Percentiles rank a stretch among this genome's conserved stretches.
Evolutionary conservation across 2,888 invertebrate genomes (phyloP).

Genomic region (Apotomis turbidana): DNA sequence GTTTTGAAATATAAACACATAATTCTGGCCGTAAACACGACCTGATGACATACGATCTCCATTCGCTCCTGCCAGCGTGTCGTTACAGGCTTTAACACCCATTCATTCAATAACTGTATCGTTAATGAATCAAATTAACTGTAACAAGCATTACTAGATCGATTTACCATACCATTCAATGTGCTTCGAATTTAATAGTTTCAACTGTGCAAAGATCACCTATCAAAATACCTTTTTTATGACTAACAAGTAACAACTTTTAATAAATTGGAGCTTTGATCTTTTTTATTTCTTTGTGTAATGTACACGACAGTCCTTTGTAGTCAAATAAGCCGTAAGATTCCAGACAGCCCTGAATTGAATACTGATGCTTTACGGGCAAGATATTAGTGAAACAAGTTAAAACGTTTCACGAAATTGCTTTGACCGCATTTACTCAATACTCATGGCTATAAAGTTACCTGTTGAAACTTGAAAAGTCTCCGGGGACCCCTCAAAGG

Average conservation of each 20-base stretch:
- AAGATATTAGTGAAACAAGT: slow-evolving; percentile 61
- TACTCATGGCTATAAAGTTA: slow-evolving; percentile 64
- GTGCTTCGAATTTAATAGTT: slow-evolving; percentile 22
- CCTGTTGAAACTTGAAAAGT: slow-evolving; percentile 72
- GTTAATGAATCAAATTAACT: slow-evolving; percentile 44
- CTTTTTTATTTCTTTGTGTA: slow-evolving; percentile 26
- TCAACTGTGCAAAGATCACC: slow-evolving; percentile 8
- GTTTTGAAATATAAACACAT: slow-evolving; percentile 22
- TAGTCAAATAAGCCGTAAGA: neutral
- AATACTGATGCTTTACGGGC: slow-evolving; percentile 56
- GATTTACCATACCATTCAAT: slow-evolving; percentile 27
- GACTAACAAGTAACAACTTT: slow-evolving; percentile 15
- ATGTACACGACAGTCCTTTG: slow-evolving; percentile 8
- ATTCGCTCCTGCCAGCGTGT: slow-evolving; percentile 19
- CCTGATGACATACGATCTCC: slow-evolving; percentile 20
- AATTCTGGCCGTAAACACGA: slow-evolving; percentile 22
- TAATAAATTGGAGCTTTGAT: slow-evolving; percentile 34
- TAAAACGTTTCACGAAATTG: slow-evolving; percentile 63
- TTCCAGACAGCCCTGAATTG: slow-evolving; percentile 37
- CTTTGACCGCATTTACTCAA: slow-evolving; percentile 73
- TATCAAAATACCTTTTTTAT: slow-evolving; percentile 18
- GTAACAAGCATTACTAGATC: slow-evolving; percentile 34
- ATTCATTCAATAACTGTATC: slow-evolving; percentile 28
- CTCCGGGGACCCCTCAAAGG: slow-evolving; percentile 65
- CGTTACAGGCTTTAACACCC: slow-evolving; percentile 18